A percentile compares a stretch with the other conserved stretches of the same genome.
Evolutionary conservation across 2,113 vertebrate genomes (phyloP).

Genomic region (Australoheros scitulus): DNA sequence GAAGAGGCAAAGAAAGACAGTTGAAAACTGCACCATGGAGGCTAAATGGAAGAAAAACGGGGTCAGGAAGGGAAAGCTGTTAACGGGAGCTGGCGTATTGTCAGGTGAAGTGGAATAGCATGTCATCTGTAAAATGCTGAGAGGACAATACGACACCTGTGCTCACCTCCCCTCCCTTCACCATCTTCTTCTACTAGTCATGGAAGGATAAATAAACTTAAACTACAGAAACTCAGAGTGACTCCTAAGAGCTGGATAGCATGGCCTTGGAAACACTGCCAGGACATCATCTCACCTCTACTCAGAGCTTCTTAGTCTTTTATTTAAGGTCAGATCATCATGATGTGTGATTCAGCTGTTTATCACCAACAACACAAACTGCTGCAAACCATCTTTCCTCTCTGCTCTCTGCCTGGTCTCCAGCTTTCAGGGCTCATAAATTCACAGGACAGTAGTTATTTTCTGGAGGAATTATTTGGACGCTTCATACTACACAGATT

Average conservation of each 20-base stretch:
- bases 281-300: neutral
- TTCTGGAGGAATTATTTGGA: neutral
- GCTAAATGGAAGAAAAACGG: conserved; percentile 15
- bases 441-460: neutral
- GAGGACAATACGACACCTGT: conserved; percentile 31
- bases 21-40: conserved; percentile 28
- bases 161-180: neutral
- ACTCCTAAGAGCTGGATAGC: neutral
- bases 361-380: neutral
- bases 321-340: neutral
- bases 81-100: conserved; percentile 12
- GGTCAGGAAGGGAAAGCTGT: conserved; percentile 16
- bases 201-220: neutral
- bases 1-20: conserved; percentile 41
- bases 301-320: neutral
- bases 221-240: neutral
- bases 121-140: conserved; percentile 34
- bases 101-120: conserved; percentile 38
- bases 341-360: neutral
- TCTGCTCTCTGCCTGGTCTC: neutral
- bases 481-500: neutral
- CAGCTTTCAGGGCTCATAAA: neutral
- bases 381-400: no score
- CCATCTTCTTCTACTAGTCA: neutral
- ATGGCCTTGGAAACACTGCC: neutral